These are phyloP conservation scores for Cistogaster globosa DNA, from an alignment of 2,888 invertebrate genomes.

Conservation along the genomic window DNA sequence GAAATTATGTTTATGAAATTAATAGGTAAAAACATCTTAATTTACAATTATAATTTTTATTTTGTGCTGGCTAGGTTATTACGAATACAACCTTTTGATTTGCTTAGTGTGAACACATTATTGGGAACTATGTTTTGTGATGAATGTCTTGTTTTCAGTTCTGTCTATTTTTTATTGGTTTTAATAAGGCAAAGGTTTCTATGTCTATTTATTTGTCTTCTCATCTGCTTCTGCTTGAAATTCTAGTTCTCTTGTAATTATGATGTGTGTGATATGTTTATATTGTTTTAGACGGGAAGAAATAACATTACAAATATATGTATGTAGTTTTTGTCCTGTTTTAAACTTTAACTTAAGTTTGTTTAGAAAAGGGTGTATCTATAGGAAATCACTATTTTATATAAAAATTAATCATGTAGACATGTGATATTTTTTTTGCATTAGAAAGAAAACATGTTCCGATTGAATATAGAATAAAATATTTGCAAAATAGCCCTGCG, in stretches of 20 bases:
- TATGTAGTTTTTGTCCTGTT: conserved; percentile 1
- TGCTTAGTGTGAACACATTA: conserved; percentile 10
- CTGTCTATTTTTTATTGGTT: conserved; percentile 18
- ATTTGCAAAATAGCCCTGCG: no score
- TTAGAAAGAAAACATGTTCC: no score
- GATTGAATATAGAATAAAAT: no score
- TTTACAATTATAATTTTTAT: no score
- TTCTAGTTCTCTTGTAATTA: conserved; percentile 48
- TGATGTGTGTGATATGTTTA: not conserved
- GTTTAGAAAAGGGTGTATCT: no score
- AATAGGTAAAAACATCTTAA: no score
- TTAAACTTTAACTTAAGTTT: conserved; percentile 34
- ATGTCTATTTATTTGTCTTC: not conserved
- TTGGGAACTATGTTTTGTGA: conserved; percentile 14
- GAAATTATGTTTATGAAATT: no score
- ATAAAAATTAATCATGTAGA: no score
- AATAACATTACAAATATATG: conserved; percentile 48
- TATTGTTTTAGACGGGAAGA: not conserved
- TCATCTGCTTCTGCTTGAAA: conserved; percentile 41
- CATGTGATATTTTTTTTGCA: no score
- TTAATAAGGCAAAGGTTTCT: conserved; percentile 7
- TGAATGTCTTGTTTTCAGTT: conserved; percentile 43
- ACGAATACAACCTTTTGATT: no score
- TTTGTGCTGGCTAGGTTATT: no score
- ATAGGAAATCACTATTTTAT: no score